These are phyloP conservation scores for Neogobius melanostomus DNA, from an alignment of 2,113 vertebrate genomes.

Conservation along the genomic window DNA sequence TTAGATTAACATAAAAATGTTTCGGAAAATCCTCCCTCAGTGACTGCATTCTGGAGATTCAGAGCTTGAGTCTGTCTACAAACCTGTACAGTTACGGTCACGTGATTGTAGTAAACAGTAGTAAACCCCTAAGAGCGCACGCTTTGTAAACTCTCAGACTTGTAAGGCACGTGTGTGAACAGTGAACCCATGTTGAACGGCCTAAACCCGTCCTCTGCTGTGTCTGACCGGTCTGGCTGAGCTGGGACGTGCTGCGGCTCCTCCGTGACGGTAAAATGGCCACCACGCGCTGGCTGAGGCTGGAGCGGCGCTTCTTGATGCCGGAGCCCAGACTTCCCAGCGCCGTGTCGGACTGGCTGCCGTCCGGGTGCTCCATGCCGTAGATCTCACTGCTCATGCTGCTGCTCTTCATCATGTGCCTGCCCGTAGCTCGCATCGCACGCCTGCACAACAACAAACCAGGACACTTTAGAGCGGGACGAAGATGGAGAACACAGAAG, in stretches of 20 bases:
- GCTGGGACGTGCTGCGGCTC: constrained; percentile 95
- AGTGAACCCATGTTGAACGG: too few species aligned
- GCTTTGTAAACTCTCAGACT: too few species aligned
- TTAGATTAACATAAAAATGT: too few species aligned
- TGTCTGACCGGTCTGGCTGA: constrained; percentile 93
- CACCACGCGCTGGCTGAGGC: constrained; percentile 94
- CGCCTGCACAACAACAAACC: constrained; percentile 70
- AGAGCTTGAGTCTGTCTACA: too few species aligned
- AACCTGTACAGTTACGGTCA: too few species aligned
- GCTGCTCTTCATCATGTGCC: constrained; percentile 93
- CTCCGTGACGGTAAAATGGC: constrained; percentile 87
- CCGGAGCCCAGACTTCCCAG: constrained; percentile 88
- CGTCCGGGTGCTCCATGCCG: constrained; percentile 91
- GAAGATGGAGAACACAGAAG: too few species aligned
- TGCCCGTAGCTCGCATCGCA: constrained; percentile 89
- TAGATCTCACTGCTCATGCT: constrained; percentile 97
- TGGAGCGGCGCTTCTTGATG: constrained; percentile 94
- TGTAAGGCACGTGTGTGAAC: too few species aligned
- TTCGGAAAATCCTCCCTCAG: too few species aligned
- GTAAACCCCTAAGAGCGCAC: too few species aligned
- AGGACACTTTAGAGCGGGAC: background rate
- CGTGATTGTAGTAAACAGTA: too few species aligned
- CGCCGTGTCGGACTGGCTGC: constrained; percentile 97
- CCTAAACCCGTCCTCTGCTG: too few species aligned
- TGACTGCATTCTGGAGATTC: too few species aligned